Percentiles rank a stretch among this genome's conserved stretches.
phyloP scores from a whole-genome alignment of 2,797 vertebrate genomes.

The Bufotes viridis region DNA sequence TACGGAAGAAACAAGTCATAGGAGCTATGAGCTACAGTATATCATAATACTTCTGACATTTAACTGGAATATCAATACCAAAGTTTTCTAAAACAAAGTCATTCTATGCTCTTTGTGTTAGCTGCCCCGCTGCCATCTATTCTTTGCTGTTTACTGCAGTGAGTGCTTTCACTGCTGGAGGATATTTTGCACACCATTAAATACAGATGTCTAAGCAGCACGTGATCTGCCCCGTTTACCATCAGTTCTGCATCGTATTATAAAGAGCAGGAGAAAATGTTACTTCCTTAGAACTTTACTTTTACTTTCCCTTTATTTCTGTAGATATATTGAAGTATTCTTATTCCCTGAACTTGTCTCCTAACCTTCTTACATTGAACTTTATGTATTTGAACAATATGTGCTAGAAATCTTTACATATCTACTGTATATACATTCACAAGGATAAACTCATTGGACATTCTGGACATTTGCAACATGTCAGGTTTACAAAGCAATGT shows the following conservation, averaged over 20 bases:
- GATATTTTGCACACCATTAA: conserved; percentile 50
- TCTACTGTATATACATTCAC: no score
- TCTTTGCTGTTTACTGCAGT: conserved; percentile 49
- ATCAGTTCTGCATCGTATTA: conserved; percentile 28
- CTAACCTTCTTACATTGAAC: no score
- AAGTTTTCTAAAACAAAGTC: conserved; percentile 27
- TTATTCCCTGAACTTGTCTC: no score
- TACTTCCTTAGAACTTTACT: not conserved
- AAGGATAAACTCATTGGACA: no score
- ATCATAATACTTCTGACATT: conserved; percentile 43
- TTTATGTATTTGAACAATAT: no score
- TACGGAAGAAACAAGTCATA: not conserved
- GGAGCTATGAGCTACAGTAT: not conserved
- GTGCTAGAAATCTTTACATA: no score
- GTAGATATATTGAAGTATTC: no score
- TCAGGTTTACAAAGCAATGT: no score
- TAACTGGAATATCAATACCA: conserved; percentile 42
- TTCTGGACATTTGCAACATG: no score
- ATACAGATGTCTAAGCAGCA: conserved; percentile 45
- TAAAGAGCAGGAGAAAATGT: not conserved
- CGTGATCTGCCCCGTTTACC: conserved; percentile 32
- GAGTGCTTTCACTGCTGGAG: conserved; percentile 38
- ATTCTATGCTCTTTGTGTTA: conserved; percentile 4
- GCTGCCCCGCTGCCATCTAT: conserved; percentile 34
- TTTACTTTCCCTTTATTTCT: not conserved